These are phyloP conservation scores for Lasiommata megera DNA, from an alignment of 2,888 invertebrate species.

Conservation along the genomic window DNA sequence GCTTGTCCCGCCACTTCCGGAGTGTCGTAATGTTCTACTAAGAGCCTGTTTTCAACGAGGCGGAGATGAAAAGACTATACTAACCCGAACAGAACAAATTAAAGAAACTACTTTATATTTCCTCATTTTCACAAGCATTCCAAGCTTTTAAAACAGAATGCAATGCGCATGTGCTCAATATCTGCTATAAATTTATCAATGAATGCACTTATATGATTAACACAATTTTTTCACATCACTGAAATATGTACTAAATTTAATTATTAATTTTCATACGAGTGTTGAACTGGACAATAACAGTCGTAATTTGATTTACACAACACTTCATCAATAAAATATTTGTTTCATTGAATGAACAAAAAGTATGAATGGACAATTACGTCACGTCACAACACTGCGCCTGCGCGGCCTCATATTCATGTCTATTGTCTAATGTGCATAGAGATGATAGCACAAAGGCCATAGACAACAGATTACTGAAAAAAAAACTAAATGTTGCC, in stretches of 20 bases:
- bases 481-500: background rate
- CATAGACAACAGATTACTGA: background rate
- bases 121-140: constrained; percentile 44
- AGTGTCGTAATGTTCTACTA: constrained; percentile 80
- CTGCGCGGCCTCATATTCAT: constrained; percentile 59
- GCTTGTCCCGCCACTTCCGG: constrained; percentile 80
- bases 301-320: constrained; percentile 45
- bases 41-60: constrained; percentile 58
- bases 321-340: constrained; percentile 60
- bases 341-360: constrained; percentile 74
- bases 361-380: constrained; percentile 80
- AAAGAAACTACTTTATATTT: constrained; percentile 42
- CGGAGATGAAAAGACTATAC: constrained; percentile 43
- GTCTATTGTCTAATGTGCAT: constrained; percentile 26
- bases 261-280: constrained; percentile 29
- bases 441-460: background rate
- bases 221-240: constrained; percentile 42
- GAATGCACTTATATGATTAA: constrained; percentile 60
- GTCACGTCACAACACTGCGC: constrained; percentile 76
- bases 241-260: constrained; percentile 32
- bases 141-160: constrained; percentile 40
- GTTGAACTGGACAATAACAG: constrained; percentile 32
- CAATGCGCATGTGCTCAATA: constrained; percentile 72
- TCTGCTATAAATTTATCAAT: constrained; percentile 69
- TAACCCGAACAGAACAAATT: constrained; percentile 47